Conservation (phyloP, 2,888 invertebrate species). For the Euzetes globulus region DNA sequence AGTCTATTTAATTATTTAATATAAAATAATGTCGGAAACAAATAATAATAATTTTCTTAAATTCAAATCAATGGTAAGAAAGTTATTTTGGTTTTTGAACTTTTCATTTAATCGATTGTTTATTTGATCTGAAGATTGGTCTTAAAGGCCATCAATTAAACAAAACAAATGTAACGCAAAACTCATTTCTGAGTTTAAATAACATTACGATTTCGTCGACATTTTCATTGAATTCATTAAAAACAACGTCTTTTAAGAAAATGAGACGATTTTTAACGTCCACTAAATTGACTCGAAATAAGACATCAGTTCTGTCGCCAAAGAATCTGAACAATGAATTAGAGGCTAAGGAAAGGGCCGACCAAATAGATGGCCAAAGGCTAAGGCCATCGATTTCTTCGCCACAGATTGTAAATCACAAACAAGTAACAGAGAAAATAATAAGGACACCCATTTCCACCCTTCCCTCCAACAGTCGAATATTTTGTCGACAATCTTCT, state of each 20-base stretch:
- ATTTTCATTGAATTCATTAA: neutral
- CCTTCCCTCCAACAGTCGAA: neutral
- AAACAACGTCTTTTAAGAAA: neutral
- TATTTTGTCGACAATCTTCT: slow-evolving; percentile 8
- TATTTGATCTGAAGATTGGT: slow-evolving; percentile 12
- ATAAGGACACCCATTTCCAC: neutral
- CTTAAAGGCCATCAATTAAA: neutral
- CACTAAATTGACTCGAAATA: slow-evolving; percentile 20
- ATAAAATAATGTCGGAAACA: neutral
- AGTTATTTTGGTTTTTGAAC: neutral
- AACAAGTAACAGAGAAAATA: neutral
- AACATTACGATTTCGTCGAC: slow-evolving; percentile 12
- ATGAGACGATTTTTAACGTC: slow-evolving; percentile 8
- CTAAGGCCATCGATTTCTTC: slow-evolving; percentile 9
- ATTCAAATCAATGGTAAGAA: slow-evolving; percentile 14
- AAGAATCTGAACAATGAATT: slow-evolving; percentile 21
- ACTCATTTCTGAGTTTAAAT: slow-evolving; percentile 1
- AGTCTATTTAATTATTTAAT: neutral
- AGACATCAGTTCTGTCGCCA: slow-evolving; percentile 7
- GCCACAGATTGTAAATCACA: neutral
- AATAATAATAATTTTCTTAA: neutral
- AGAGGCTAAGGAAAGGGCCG: neutral
- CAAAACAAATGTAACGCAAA: neutral
- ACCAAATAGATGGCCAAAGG: neutral
- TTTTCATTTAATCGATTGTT: too few species aligned